Percentiles rank a stretch among this genome's conserved stretches.
Evolutionary conservation across 1,140 invertebrate genomes (phyloP).

Genomic region (Hydropsyche tenuis): DNA sequence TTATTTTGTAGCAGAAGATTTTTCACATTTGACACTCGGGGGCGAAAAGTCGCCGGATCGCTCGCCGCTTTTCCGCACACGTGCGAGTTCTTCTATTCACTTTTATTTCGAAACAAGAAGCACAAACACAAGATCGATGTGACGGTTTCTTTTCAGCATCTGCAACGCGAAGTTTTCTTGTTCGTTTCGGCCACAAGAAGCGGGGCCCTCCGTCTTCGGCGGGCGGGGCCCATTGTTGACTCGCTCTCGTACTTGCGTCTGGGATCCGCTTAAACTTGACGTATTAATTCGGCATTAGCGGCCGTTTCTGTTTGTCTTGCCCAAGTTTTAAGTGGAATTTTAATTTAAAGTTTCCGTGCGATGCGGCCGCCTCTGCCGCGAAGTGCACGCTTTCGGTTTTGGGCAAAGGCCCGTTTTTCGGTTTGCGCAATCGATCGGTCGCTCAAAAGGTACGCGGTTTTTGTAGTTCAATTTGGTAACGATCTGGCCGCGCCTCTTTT

Average conservation of each 20-base stretch:
- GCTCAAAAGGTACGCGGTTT: too few relatives aligned
- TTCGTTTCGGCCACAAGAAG: constrained; percentile 6
- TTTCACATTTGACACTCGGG: too few relatives aligned
- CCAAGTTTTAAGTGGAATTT: constrained; percentile 38
- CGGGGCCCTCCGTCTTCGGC: background rate
- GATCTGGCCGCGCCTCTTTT: background rate
- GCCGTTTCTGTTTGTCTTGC: constrained; percentile 35
- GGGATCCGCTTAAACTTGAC: constrained; percentile 36
- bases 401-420: too few relatives aligned
- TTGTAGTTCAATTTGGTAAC: background rate
- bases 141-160: background rate
- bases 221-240: constrained; percentile 31
- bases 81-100: too few relatives aligned
- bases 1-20: too few relatives aligned
- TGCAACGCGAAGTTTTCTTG: constrained; percentile 22
- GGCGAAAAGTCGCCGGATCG: too few relatives aligned
- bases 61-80: too few relatives aligned
- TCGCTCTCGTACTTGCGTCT: constrained; percentile 28
- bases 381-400: too few relatives aligned
- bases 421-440: background rate
- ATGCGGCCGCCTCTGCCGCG: too few relatives aligned
- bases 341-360: constrained; percentile 37
- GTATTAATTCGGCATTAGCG: constrained; percentile 41
- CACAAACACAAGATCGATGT: background rate
- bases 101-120: background rate